Evolutionary conservation across 2,797 vertebrate species (phyloP).

Genomic region (Pteronotus mesoamericanus): DNA sequence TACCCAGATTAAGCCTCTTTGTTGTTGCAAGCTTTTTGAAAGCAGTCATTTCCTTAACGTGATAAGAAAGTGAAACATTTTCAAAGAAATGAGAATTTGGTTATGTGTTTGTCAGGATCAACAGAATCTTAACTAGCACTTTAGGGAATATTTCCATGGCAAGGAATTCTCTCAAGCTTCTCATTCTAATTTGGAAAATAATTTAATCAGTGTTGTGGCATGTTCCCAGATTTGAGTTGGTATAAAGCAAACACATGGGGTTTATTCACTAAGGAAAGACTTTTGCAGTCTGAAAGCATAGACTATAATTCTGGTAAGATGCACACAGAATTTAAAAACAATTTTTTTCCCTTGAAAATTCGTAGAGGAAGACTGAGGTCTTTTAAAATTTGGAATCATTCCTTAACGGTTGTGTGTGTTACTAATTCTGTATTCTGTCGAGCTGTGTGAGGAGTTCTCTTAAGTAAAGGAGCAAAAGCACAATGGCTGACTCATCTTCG

Average conservation of each 20-base stretch:
- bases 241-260: background rate
- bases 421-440: constrained; percentile 65
- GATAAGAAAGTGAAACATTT: constrained; percentile 75
- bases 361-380: constrained; percentile 48
- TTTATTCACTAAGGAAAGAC: background rate
- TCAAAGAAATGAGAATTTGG: constrained; percentile 67
- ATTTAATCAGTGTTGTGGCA: background rate
- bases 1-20: constrained; percentile 78
- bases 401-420: constrained; percentile 65
- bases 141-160: background rate
- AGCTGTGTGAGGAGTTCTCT: constrained; percentile 35
- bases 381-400: constrained; percentile 69
- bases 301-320: constrained; percentile 52
- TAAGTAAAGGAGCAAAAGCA: constrained; percentile 72
- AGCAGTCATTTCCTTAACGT: constrained; percentile 68
- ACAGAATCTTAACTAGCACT: constrained; percentile 45
- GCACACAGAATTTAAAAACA: constrained; percentile 36
- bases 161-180: constrained; percentile 24
- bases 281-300: constrained; percentile 25
- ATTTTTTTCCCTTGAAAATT: constrained; percentile 41
- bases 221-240: background rate
- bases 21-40: constrained; percentile 75
- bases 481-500: constrained; percentile 80
- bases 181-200: constrained; percentile 1
- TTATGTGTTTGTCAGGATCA: constrained; percentile 49